These are phyloP conservation scores for Porites divaricata DNA, from an alignment of 92 coral and sea anemone genomes.

Conservation along the genomic window DNA sequence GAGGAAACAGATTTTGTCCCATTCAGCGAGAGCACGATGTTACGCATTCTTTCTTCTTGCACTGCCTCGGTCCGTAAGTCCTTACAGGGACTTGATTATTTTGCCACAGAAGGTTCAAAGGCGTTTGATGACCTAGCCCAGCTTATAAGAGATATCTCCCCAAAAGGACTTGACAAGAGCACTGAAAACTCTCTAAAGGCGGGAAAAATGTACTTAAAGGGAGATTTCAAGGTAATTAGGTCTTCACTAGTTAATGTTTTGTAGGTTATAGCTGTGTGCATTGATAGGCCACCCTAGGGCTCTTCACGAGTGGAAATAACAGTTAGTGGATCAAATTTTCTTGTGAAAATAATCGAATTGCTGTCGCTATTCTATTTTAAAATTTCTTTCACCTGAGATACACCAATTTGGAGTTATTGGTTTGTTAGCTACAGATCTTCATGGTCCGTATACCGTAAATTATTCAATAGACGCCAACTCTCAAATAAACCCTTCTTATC, in stretches of 20 bases:
- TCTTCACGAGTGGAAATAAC: neutral
- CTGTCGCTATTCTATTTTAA: no score
- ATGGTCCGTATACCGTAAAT: no score
- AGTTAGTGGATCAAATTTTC: no score
- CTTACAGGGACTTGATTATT: constrained; percentile 56
- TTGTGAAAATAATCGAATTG: no score
- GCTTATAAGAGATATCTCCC: neutral
- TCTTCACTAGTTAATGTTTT: neutral
- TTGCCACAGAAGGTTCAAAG: constrained; percentile 43
- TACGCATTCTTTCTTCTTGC: constrained; percentile 43
- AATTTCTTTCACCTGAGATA: no score
- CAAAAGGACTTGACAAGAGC: neutral
- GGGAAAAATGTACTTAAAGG: constrained; percentile 43
- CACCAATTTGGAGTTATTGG: no score
- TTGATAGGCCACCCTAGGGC: neutral
- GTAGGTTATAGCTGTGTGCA: neutral
- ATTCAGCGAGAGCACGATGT: constrained; percentile 48
- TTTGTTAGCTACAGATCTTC: no score
- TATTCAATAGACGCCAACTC: no score
- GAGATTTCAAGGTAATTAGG: constrained; percentile 43
- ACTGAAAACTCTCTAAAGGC: constrained; percentile 51
- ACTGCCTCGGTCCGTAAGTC: constrained; percentile 51
- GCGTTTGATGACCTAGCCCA: constrained; percentile 51
- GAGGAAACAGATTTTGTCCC: constrained; percentile 41
- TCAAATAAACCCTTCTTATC: no score